phyloP scores from a whole-genome alignment of 2,888 invertebrate genomes.

The Dasypolia templi region DNA sequence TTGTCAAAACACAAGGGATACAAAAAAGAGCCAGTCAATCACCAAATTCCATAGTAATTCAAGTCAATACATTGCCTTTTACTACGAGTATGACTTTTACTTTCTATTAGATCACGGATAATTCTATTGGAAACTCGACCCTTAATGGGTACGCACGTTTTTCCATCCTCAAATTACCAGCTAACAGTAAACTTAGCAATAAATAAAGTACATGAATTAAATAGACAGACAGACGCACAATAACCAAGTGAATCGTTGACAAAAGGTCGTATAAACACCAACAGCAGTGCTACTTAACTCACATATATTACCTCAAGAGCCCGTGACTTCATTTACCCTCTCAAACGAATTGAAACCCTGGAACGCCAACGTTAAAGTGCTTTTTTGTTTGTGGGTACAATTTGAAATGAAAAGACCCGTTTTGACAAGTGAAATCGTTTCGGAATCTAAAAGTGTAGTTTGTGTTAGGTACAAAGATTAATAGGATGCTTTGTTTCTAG shows the following conservation, averaged over 20 bases:
- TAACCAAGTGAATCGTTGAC: constrained; percentile 43
- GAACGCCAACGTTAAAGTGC: constrained; percentile 38
- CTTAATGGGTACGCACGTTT: background rate
- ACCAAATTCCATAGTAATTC: background rate
- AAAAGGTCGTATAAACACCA: constrained; percentile 45
- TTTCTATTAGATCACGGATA: background rate
- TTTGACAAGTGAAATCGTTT: constrained; percentile 57
- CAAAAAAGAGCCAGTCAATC: background rate
- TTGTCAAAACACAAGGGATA: background rate
- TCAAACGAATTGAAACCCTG: constrained; percentile 49
- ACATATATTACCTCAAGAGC: constrained; percentile 51
- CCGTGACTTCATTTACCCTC: constrained; percentile 49
- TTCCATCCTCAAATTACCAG: constrained; percentile 14
- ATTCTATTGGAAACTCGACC: constrained; percentile 14
- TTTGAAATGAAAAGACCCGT: constrained; percentile 40
- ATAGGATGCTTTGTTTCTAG: constrained; percentile 22
- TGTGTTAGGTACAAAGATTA: constrained; percentile 27
- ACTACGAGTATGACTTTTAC: background rate
- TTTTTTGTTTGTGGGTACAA: constrained; percentile 43
- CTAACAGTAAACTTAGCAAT: constrained; percentile 28
- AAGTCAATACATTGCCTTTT: background rate
- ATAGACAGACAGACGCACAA: constrained; percentile 44
- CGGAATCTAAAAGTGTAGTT: constrained; percentile 39
- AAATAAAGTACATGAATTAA: constrained; percentile 55
- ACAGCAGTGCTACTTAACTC: constrained; percentile 37